A percentile compares a stretch with the other conserved stretches of the same genome.
phyloP scores from a whole-genome alignment of 2,113 vertebrate species.

The Amazona guildingii region DNA sequence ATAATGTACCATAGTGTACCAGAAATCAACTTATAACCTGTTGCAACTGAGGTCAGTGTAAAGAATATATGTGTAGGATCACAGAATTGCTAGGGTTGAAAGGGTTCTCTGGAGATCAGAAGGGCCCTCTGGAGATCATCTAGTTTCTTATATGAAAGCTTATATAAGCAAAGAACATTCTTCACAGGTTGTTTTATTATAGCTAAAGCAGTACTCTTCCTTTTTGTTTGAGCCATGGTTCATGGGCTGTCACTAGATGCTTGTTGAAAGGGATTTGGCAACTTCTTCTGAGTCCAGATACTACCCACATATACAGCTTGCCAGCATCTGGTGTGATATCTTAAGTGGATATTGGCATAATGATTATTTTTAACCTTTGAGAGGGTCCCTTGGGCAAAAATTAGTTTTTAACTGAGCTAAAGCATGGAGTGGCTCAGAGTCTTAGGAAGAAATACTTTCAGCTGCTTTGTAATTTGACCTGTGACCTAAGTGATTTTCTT shows the following conservation, averaged over 20 bases:
- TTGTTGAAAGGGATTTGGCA: slow-evolving; percentile 47
- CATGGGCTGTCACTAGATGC: neutral
- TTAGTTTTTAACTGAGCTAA: neutral
- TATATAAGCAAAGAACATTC: neutral
- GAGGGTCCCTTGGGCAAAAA: neutral
- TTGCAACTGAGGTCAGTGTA: neutral
- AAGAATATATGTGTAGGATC: neutral
- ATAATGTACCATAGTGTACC: neutral
- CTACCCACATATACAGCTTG: neutral
- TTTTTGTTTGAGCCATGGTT: neutral
- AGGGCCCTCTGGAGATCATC: neutral
- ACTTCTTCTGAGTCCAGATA: neutral
- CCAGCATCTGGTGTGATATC: neutral
- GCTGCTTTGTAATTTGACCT: neutral
- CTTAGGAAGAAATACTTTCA: neutral
- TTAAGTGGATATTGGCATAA: neutral
- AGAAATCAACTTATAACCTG: neutral
- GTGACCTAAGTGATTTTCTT: neutral
- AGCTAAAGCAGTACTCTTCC: neutral
- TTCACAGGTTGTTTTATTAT: neutral
- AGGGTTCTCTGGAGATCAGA: neutral
- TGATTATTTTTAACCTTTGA: slow-evolving; percentile 40
- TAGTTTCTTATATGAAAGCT: neutral
- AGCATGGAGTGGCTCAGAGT: neutral
- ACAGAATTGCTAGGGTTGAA: neutral